Base-by-base conservation (phyloP, 2,888 invertebrate genomes). In the Drosophila formosana region DNA sequence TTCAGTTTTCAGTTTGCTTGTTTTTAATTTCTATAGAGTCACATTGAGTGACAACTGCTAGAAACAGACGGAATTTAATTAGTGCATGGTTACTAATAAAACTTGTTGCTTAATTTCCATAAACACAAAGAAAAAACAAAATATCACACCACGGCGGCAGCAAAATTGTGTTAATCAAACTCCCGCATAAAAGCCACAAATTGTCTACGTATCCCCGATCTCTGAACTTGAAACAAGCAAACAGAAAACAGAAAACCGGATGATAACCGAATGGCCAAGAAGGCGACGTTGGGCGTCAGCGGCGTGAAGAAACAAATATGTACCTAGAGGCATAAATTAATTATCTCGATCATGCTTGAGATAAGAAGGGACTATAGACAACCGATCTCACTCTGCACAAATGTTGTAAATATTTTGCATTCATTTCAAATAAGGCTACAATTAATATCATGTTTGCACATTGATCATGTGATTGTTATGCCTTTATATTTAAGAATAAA, bases 1-100 rank as follows among this genome's bases (percentile, higher is more conserved):
- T 57, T 74, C 47, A 66, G 49, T 69, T 66, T 66, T 78, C 28
- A 61, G 32, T 41, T 78, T 78, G 66, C 51, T 68, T 63, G 61
- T 50, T 75, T 62, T 73, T 51, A 57, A 67, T 70, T 65, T 64
- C 37, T 60, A 28, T 55, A 18, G 51, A 18, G 53, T 72, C 63
- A 64, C 47, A 47, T 53, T 64, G 53, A 64, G 69, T 69, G 80
- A 77, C 69, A 77, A 64, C 49, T 70, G 72, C 55, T 69, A 65
- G 78, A 74, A 76, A 65, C 63, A 75, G 75, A 76, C 73, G 65
- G 65, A 80, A 75, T 80, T 85, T 90, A 88, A 88, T 88, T 90
- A 88, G 88, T 90, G 90, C 90, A 88, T 82, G 88, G 69, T 76
- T 79, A 82, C 89, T 88, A 88, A 88, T 90, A 90, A 90, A 80